Conservation (phyloP, 2,888 invertebrate species). For the Congeria kusceri region DNA sequence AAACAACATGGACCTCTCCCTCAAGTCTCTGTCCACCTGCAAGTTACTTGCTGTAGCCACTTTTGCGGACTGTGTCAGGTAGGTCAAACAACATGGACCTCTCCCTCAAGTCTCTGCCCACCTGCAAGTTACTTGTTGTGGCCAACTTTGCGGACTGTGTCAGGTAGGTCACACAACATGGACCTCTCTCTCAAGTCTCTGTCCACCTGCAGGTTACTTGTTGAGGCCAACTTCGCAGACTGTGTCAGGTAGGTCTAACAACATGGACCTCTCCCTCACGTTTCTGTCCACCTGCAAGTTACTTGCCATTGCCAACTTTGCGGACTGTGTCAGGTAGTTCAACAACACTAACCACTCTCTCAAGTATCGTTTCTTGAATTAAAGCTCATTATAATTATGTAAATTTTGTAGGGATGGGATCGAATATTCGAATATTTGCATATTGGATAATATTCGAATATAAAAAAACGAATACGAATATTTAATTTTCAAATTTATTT, state of each 20-base stretch:
- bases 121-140: conserved; percentile 81
- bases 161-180: conserved; percentile 83
- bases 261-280: conserved; percentile 82
- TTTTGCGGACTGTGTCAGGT: conserved; percentile 85
- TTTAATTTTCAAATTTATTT: no score
- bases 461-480: no score
- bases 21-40: conserved; percentile 81
- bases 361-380: no score
- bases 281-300: conserved; percentile 78
- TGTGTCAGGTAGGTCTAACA: conserved; percentile 85
- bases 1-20: conserved; percentile 83
- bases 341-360: no score
- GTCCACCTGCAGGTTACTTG: conserved; percentile 78
- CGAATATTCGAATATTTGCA: no score
- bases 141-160: conserved; percentile 85
- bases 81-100: no score
- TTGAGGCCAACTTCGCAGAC: conserved; percentile 85
- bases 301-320: conserved; percentile 83
- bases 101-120: conserved; percentile 81
- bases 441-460: no score
- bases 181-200: conserved; percentile 83
- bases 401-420: no score
- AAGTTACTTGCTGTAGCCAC: conserved; percentile 82
- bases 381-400: no score
- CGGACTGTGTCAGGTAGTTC: conserved; percentile 85